These are phyloP conservation scores for Tachypleus tridentatus DNA, from an alignment of 1,140 invertebrate genomes.

Conservation along the genomic window DNA sequence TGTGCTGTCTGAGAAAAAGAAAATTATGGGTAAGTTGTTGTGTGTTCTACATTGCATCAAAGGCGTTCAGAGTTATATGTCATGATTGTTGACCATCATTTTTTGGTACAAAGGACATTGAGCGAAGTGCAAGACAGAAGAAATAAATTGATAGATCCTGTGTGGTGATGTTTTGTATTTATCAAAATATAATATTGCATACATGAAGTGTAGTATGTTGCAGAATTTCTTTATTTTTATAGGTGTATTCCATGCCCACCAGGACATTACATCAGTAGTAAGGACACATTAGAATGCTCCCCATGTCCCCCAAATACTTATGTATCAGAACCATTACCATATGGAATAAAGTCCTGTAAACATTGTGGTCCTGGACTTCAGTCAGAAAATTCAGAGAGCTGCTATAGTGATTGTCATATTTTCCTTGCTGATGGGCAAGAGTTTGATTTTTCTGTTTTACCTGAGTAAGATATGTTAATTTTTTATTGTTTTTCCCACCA, in stretches of 20 bases:
- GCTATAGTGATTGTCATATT: slow-evolving; percentile 34
- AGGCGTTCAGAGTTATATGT: too few relatives aligned
- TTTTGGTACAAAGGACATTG: too few relatives aligned
- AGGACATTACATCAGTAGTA: slow-evolving; percentile 37
- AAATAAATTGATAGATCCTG: too few relatives aligned
- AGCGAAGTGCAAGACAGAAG: too few relatives aligned
- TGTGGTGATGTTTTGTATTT: too few relatives aligned
- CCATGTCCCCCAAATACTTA: slow-evolving; percentile 41
- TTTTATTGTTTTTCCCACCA: slow-evolving; percentile 12
- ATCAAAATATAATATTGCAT: too few relatives aligned
- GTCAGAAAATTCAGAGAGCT: slow-evolving; percentile 32
- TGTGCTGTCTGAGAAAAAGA: too few relatives aligned
- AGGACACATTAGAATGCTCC: slow-evolving; percentile 29
- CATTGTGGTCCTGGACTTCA: slow-evolving; percentile 40
- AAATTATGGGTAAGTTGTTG: too few relatives aligned
- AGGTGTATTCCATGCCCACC: slow-evolving; percentile 44
- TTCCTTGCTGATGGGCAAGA: slow-evolving; percentile 26
- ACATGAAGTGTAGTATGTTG: too few relatives aligned
- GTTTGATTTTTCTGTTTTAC: slow-evolving; percentile 35
- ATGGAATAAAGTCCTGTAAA: slow-evolving; percentile 38
- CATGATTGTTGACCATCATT: too few relatives aligned
- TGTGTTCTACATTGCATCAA: too few relatives aligned
- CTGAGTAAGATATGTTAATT: slow-evolving; percentile 9
- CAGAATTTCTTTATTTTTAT: slow-evolving; percentile 4
- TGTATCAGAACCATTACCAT: slow-evolving; percentile 36